These are phyloP conservation scores for Aleiodes leptofemur DNA, from an alignment of 2,888 invertebrate species.

Conservation along the genomic window DNA sequence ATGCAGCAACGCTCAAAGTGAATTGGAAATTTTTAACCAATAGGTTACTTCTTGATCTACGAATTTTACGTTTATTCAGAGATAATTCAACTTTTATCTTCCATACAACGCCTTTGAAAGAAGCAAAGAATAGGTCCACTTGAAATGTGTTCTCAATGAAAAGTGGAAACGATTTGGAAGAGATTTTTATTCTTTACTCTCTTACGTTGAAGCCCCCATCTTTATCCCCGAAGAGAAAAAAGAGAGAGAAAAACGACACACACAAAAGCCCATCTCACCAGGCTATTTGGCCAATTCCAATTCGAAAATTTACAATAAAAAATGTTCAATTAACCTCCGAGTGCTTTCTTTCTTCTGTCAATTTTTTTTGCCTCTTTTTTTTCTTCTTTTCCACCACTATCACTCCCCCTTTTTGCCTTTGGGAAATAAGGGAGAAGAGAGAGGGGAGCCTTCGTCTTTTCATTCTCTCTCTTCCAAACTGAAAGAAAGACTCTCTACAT, in stretches of 20 bases:
- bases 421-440: constrained; percentile 1
- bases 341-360: constrained; percentile 51
- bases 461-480: constrained; percentile 46
- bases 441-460: constrained; percentile 51
- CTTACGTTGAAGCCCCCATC: background rate
- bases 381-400: no score
- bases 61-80: background rate
- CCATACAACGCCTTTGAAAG: constrained; percentile 3
- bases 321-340: constrained; percentile 73
- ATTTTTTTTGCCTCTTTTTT: no score
- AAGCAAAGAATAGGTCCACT: constrained; percentile 18
- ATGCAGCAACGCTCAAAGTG: no score
- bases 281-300: constrained; percentile 65
- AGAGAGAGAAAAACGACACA: constrained; percentile 27
- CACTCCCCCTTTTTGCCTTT: constrained; percentile 34
- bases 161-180: background rate
- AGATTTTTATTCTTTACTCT: constrained; percentile 8
- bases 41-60: no score
- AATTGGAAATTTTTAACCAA: no score
- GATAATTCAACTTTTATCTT: constrained; percentile 13
- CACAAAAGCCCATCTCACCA: constrained; percentile 47
- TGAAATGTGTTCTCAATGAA: constrained; percentile 22
- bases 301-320: constrained; percentile 74
- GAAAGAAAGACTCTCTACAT: constrained; percentile 54
- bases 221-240: background rate